A percentile compares a stretch with the other conserved stretches of the same genome.
phyloP scores from a whole-genome alignment of 2,888 invertebrate genomes.

The Ernsta delagoae region DNA sequence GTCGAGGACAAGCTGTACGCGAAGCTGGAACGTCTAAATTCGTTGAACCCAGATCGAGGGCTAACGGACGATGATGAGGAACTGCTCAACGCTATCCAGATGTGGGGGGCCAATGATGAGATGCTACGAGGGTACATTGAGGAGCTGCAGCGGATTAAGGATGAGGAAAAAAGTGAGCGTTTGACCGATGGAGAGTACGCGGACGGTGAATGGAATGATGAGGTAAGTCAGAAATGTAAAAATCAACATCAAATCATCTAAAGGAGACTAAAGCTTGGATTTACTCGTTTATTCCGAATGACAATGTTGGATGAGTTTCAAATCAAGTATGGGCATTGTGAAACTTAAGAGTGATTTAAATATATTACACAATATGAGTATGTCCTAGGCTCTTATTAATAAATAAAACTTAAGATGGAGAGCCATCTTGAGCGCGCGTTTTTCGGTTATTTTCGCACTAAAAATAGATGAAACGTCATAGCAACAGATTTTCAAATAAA shows the following conservation, averaged over 20 bases:
- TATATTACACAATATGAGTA: not conserved
- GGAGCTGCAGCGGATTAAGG: slow-evolving; percentile 63
- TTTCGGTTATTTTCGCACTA: not conserved
- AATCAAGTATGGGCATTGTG: no score
- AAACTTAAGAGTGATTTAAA: no score
- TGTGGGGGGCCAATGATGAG: slow-evolving; percentile 63
- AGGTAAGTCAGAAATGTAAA: slow-evolving; percentile 54
- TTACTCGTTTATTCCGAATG: no score
- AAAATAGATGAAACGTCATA: not conserved
- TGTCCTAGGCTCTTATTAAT: no score
- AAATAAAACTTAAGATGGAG: no score
- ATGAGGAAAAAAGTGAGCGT: slow-evolving; percentile 53
- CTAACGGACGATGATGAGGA: slow-evolving; percentile 70
- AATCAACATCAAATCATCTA: not conserved
- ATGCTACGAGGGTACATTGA: slow-evolving; percentile 65
- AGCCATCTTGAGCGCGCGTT: not conserved
- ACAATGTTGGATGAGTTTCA: no score
- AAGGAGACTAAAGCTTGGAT: not conserved
- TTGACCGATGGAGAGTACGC: slow-evolving; percentile 55
- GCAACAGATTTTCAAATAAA: not conserved
- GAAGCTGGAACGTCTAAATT: slow-evolving; percentile 66
- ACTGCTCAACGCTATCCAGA: slow-evolving; percentile 64
- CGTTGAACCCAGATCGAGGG: slow-evolving; percentile 57
- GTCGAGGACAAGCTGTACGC: slow-evolving; percentile 56
- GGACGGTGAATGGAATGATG: slow-evolving; percentile 68